A percentile compares a stretch with the other conserved stretches of the same genome.
Evolutionary conservation across 2,888 invertebrate genomes (phyloP).

Genomic region (Caenorhabditis virilis): DNA sequence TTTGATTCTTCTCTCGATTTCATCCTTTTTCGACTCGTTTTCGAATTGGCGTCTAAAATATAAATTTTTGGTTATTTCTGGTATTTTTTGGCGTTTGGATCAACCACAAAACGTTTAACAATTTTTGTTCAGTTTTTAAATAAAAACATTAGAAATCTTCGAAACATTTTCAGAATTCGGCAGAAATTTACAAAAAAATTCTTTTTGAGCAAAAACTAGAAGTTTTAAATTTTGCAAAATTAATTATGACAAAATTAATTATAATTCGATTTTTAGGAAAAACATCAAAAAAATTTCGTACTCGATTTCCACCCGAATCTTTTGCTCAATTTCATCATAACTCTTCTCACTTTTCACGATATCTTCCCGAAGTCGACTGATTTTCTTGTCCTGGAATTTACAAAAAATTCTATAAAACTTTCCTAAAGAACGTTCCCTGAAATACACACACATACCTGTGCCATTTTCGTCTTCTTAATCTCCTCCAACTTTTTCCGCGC

Average conservation of each 20-base stretch:
- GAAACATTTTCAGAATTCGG: too few species aligned
- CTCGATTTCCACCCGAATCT: constrained; percentile 26
- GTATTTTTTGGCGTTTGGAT: too few species aligned
- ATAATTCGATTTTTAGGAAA: too few species aligned
- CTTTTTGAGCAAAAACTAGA: too few species aligned
- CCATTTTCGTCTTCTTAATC: constrained; percentile 24
- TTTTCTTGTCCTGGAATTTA: constrained; percentile 26
- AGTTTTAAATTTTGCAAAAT: too few species aligned
- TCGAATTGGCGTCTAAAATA: constrained; percentile 20
- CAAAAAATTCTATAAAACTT: neutral
- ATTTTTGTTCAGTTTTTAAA: too few species aligned
- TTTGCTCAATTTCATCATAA: constrained; percentile 21
- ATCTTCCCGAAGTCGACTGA: constrained; percentile 19
- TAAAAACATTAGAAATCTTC: neutral
- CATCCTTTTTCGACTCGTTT: constrained; percentile 33
- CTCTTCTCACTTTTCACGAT: constrained; percentile 27
- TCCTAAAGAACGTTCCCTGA: neutral
- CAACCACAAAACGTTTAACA: too few species aligned
- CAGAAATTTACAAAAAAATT: too few species aligned
- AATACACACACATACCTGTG: constrained; percentile 7
- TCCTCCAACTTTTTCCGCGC: constrained; percentile 18
- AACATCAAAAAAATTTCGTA: constrained; percentile 3
- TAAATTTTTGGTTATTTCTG: too few species aligned
- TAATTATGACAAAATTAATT: too few species aligned
- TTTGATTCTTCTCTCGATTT: constrained; percentile 19